Conservation (phyloP, 2,888 invertebrate species). For the Nysson spinosus region DNA sequence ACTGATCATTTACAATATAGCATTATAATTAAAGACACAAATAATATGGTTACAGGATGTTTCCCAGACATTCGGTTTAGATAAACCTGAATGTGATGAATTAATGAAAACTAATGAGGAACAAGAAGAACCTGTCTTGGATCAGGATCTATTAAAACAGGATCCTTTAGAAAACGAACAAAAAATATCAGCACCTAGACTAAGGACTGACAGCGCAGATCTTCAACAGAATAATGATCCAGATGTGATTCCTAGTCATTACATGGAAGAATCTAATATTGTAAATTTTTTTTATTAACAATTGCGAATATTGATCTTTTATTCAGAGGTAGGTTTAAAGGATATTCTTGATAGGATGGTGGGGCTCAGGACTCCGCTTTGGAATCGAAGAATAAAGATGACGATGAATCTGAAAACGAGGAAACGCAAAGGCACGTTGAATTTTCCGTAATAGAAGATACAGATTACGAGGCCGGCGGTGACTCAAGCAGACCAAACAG, state of each 20-base stretch:
- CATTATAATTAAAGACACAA: no score
- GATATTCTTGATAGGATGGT: constrained; percentile 60
- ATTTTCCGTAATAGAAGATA: constrained; percentile 74
- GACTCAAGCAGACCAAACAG: constrained; percentile 81
- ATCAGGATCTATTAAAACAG: constrained; percentile 22
- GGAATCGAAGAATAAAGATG: constrained; percentile 80
- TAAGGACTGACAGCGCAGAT: constrained; percentile 21
- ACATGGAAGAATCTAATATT: constrained; percentile 32
- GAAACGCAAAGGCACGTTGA: constrained; percentile 78
- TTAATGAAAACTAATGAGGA: constrained; percentile 44
- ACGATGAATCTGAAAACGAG: constrained; percentile 83
- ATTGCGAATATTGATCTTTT: constrained; percentile 5
- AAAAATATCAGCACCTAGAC: constrained; percentile 27
- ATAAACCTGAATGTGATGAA: constrained; percentile 66
- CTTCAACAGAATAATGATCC: constrained; percentile 33
- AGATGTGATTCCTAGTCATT: constrained; percentile 27
- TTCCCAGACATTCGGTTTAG: constrained; percentile 74
- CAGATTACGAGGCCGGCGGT: constrained; percentile 77
- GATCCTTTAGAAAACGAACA: constrained; percentile 37
- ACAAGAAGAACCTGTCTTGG: constrained; percentile 27
- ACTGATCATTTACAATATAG: no score
- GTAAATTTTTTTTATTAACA: constrained; percentile 28
- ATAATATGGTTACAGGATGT: constrained; percentile 65
- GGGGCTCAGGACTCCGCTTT: constrained; percentile 79
- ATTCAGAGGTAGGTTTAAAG: not conserved